Percentiles rank a stretch among this genome's conserved stretches.
phyloP scores from a whole-genome alignment of 2,113 vertebrate genomes.

The Oryzias curvinotus region DNA sequence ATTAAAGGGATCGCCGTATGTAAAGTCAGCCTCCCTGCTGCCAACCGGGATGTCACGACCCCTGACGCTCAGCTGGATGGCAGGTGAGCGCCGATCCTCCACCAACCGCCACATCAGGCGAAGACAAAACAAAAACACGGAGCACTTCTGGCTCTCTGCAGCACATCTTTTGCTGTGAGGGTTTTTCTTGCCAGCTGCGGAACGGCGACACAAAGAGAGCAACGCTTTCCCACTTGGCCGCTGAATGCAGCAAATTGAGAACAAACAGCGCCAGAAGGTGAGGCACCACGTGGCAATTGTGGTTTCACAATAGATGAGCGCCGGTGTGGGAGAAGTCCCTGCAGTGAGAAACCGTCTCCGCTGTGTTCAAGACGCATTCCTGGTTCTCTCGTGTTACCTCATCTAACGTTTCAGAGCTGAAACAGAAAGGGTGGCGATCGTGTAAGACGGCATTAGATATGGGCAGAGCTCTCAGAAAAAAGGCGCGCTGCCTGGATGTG shows the following conservation, averaged over 20 bases:
- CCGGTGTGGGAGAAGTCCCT: slow-evolving; percentile 42
- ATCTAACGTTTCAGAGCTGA: slow-evolving; percentile 5
- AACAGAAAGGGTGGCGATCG: slow-evolving; percentile 9
- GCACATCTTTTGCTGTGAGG: slow-evolving; percentile 33
- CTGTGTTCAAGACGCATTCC: slow-evolving; percentile 41
- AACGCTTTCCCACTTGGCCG: slow-evolving; percentile 24
- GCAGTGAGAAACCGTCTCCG: slow-evolving; percentile 47
- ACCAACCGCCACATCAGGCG: slow-evolving; percentile 19
- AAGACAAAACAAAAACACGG: slow-evolving; percentile 67
- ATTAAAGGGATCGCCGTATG: slow-evolving; percentile 43
- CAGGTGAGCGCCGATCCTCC: slow-evolving; percentile 41
- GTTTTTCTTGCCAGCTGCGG: slow-evolving; percentile 22
- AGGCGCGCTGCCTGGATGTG: slow-evolving; percentile 25
- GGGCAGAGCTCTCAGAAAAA: slow-evolving; percentile 35
- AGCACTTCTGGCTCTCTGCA: slow-evolving; percentile 27
- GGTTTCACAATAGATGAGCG: slow-evolving; percentile 53
- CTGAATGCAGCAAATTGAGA: slow-evolving; percentile 33
- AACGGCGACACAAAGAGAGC: slow-evolving; percentile 27
- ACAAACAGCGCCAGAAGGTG: slow-evolving; percentile 45
- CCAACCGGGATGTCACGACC: slow-evolving; percentile 43
- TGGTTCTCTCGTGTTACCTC: slow-evolving; percentile 14
- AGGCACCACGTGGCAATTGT: slow-evolving; percentile 46
- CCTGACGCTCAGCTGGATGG: slow-evolving; percentile 49
- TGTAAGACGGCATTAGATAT: slow-evolving; percentile 32
- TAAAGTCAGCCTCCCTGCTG: neutral